Base-by-base conservation (phyloP, 1,140 invertebrate genomes). In the Rhyzopertha dominica region DNA sequence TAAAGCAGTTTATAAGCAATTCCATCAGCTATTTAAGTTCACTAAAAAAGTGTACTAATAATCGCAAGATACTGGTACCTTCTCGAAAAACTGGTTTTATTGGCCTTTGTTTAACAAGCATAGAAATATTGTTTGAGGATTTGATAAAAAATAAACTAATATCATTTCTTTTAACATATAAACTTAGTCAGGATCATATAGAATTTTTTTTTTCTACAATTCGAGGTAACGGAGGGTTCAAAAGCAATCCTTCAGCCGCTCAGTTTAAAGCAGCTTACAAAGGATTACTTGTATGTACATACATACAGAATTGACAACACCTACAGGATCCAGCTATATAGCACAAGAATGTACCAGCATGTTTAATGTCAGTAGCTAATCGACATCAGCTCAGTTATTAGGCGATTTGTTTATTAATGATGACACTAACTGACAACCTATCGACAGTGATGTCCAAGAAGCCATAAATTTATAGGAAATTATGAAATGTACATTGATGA, bases 131-230 rank as follows among this genome's bases (percentile, higher is more conserved):
- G 23, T 61, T 44, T 41, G 23, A 40, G 2, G 44, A n/a, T n/a
- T n/a, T n/a, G n/a, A n/a, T n/a, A n/a, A n/a, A n/a, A n/a, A n/a
- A n/a, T n/a, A n/a, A n/a, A n/a, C n/a, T n/a, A n/a, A 47, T 53
- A 18, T 37, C 38, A 26, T 48, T 48, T 43, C 8, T 56, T 5
- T 39, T 46, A 20, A 53, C 49, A 3, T 63, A 62, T 42, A 65
- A 62, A 41, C 16, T 63, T 2, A 49, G 54, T 12, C 65, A 69
- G 49, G 63, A 71, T 47, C 64, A 70, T 44, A 32, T 67, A 18
- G 62, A n/a, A n/a, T n/a, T n/a, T n/a, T n/a, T 69, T 44, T 72
- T 72, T 42, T 42, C 53, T n/a, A 28, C 14, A 1, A 56, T 72
- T n/a, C 22, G 68, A 34, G 37, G 45, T 25, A 42, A 57, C n/a